phyloP scores from a whole-genome alignment of 2,797 vertebrate species.

The Micromesistius poutassou region DNA sequence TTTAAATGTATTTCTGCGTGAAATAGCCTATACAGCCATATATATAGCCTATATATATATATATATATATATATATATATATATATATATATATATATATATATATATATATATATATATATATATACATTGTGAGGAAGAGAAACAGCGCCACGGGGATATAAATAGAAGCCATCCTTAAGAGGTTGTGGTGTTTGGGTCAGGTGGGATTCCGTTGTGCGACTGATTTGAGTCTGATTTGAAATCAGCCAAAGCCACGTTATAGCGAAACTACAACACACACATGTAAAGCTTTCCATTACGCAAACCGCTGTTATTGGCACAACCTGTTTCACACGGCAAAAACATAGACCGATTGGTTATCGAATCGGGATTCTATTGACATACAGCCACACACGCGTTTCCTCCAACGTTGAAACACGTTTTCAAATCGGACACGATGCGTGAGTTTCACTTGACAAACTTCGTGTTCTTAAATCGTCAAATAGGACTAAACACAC shows the following conservation, averaged over 20 bases:
- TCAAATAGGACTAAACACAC: not conserved
- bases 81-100: constrained; percentile 1
- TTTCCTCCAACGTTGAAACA: not conserved
- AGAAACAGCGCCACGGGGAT: constrained; percentile 53
- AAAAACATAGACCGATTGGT: not conserved
- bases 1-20: constrained; percentile 48
- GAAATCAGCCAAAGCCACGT: not conserved
- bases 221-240: not conserved
- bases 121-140: constrained; percentile 20
- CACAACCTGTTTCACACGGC: no score
- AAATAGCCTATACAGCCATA: constrained; percentile 40
- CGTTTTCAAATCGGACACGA: not conserved
- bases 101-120: not conserved
- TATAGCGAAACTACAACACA: not conserved
- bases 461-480: not conserved
- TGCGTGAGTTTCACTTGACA: not conserved
- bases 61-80: not conserved
- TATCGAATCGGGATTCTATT: not conserved
- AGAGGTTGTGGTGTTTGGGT: not conserved
- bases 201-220: no score
- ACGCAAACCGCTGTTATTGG: not conserved
- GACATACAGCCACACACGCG: no score
- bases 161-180: constrained; percentile 52
- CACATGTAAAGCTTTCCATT: not conserved
- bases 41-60: not conserved